Percentiles rank a stretch among this genome's conserved stretches.
Evolutionary conservation across 2,888 invertebrate genomes (phyloP).

Genomic region (Acleris holmiana): DNA sequence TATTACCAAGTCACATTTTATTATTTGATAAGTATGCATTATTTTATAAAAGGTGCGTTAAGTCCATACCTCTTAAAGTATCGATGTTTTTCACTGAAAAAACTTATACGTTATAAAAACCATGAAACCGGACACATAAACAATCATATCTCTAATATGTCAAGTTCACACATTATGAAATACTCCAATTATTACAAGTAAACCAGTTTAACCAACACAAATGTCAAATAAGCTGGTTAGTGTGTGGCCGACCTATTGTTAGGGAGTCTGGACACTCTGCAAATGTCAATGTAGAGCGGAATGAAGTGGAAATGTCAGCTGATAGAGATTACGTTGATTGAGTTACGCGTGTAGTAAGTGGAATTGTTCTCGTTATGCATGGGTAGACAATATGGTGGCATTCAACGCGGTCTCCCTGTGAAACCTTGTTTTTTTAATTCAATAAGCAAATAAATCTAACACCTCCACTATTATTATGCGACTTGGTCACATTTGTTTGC

Average conservation of each 20-base stretch:
- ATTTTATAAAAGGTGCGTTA: too few relatives aligned
- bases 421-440: too few relatives aligned
- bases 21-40: too few relatives aligned
- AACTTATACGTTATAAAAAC: background rate
- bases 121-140: background rate
- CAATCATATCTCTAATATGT: conserved; percentile 3
- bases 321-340: conserved; percentile 19
- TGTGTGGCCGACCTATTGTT: conserved; percentile 2
- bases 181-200: conserved; percentile 4
- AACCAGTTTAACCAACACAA: conserved; percentile 13
- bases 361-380: too few relatives aligned
- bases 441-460: too few relatives aligned
- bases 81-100: background rate
- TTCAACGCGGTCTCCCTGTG: too few relatives aligned
- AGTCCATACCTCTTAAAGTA: too few relatives aligned
- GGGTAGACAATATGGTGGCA: too few relatives aligned
- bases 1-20: too few relatives aligned
- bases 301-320: conserved; percentile 23
- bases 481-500: too few relatives aligned
- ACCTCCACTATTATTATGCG: too few relatives aligned
- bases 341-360: background rate
- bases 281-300: conserved; percentile 20
- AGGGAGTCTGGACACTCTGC: conserved; percentile 12
- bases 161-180: conserved; percentile 15
- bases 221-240: conserved; percentile 27